phyloP scores from a whole-genome alignment of 2,113 vertebrate genomes.

The Paramormyrops kingsleyae region DNA sequence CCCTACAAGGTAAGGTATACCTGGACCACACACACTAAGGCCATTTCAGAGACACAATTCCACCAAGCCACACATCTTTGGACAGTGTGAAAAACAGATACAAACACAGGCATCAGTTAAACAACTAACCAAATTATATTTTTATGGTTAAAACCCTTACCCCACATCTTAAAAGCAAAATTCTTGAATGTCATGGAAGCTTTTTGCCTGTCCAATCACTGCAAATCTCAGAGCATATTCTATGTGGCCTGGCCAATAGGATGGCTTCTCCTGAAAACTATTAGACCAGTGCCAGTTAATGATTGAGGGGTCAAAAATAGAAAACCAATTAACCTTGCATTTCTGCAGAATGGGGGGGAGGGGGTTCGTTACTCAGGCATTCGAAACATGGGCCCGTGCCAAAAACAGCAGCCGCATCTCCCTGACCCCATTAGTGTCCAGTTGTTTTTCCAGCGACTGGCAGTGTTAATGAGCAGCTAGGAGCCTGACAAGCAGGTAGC shows the following conservation, averaged over 20 bases:
- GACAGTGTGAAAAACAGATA: background rate
- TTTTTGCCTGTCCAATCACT: background rate
- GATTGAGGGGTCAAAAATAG: conserved; percentile 11
- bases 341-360: background rate
- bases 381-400: background rate
- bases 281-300: conserved; percentile 4
- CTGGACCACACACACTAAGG: too few relatives aligned
- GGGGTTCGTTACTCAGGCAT: background rate
- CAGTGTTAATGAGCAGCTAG: background rate
- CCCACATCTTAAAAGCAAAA: background rate
- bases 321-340: conserved; percentile 21
- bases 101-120: background rate
- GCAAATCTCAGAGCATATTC: background rate
- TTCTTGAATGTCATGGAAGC: background rate
- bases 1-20: too few relatives aligned
- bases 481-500: background rate
- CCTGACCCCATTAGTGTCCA: conserved; percentile 2
- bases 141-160: background rate
- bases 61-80: background rate
- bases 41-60: background rate
- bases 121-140: background rate
- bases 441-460: background rate
- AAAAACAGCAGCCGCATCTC: background rate
- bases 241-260: background rate
- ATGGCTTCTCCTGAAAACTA: background rate